A percentile compares a stretch with the other conserved stretches of the same genome.
Conservation (phyloP, 1,140 invertebrate species). For the Brachionus rotundiformis region DNA sequence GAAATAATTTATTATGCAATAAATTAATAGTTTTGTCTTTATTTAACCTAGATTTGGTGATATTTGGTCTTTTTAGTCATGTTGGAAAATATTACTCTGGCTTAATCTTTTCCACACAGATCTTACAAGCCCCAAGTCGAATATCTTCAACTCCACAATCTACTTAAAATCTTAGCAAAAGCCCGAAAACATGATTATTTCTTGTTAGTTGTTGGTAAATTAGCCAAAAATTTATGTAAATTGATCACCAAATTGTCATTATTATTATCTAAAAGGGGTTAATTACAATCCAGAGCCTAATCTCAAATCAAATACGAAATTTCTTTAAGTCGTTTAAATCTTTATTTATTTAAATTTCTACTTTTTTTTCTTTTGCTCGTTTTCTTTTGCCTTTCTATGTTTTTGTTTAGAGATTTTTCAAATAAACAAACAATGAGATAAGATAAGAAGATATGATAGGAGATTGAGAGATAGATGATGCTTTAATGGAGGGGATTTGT, state of each 20-base stretch:
- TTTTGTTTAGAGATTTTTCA: conserved; percentile 15
- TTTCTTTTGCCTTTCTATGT: neutral
- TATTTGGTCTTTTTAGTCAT: neutral
- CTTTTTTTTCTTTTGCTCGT: neutral
- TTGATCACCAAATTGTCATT: conserved; percentile 19
- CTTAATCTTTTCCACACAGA: neutral
- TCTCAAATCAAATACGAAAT: neutral
- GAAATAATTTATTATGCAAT: neutral
- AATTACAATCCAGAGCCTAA: neutral
- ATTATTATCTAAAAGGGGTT: conserved; percentile 19
- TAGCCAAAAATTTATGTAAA: neutral
- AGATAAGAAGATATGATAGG: conserved; percentile 8
- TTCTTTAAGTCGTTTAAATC: conserved; percentile 7
- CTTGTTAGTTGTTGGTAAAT: neutral
- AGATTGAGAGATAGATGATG: neutral
- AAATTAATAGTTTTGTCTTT: neutral
- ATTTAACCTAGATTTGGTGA: neutral
- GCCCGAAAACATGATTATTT: conserved; percentile 1
- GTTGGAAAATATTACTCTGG: neutral
- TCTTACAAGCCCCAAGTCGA: neutral
- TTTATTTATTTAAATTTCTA: conserved; percentile 17
- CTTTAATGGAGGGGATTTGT: neutral
- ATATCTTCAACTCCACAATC: neutral
- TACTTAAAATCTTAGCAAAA: neutral
- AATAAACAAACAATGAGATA: conserved; percentile 10